Evolutionary conservation across 2,113 vertebrate species (phyloP).

Genomic region (Psettodes erumei): DNA sequence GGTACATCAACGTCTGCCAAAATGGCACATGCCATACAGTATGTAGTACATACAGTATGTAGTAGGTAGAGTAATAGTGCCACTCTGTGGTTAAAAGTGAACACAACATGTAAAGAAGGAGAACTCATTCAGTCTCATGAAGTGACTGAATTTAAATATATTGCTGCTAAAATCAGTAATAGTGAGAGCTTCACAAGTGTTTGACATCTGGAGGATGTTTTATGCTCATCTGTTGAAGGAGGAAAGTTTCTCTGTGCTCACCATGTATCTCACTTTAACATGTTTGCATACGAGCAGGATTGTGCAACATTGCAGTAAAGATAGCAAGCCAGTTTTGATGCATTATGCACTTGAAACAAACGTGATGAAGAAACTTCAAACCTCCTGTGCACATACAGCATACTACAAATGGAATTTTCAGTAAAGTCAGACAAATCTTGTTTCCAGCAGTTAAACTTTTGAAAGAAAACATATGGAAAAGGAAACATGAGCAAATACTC

Average conservation of each 20-base stretch:
- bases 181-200: background rate
- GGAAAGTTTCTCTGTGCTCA: background rate
- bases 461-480: too few species aligned
- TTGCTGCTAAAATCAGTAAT: background rate
- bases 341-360: too few species aligned
- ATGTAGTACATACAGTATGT: too few species aligned
- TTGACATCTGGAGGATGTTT: background rate
- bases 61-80: slow-evolving; percentile 16
- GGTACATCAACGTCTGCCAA: slow-evolving; percentile 47
- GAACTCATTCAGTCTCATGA: background rate
- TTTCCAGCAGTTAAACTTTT: background rate
- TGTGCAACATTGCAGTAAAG: background rate
- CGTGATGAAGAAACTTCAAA: too few species aligned
- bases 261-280: background rate
- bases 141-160: background rate
- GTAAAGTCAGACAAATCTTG: background rate
- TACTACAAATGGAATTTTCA: background rate
- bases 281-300: background rate
- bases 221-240: background rate
- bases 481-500: too few species aligned
- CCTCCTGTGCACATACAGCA: too few species aligned
- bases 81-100: slow-evolving; percentile 50
- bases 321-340: too few species aligned
- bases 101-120: background rate
- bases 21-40: too few species aligned